A percentile compares a stretch with the other conserved stretches of the same genome.
These are phyloP conservation scores for Cosmia trapezina DNA, from an alignment of 2,888 invertebrate genomes.

Conservation along the genomic window DNA sequence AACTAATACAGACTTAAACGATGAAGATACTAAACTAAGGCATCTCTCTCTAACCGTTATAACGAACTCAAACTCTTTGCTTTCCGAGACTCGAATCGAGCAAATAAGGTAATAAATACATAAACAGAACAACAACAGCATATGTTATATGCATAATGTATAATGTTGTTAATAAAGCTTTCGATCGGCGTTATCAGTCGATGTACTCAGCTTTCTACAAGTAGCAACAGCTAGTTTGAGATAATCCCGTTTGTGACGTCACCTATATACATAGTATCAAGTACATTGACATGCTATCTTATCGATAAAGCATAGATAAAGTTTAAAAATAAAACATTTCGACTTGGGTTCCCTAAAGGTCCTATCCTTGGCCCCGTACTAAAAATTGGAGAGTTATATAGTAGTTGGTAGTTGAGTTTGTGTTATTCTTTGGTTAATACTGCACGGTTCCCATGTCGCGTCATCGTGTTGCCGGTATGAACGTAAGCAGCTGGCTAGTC, in stretches of 20 bases:
- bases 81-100: background rate
- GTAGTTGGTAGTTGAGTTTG: conserved; percentile 27
- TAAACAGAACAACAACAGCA: conserved; percentile 13
- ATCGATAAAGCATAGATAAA: conserved; percentile 30
- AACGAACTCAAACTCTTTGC: background rate
- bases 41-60: conserved; percentile 8
- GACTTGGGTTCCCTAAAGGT: conserved; percentile 43
- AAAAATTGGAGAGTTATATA: conserved; percentile 15
- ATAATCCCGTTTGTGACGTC: conserved; percentile 45
- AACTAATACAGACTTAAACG: conserved; percentile 11
- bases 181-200: conserved; percentile 32
- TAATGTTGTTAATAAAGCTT: conserved; percentile 34
- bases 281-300: conserved; percentile 40
- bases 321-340: conserved; percentile 18
- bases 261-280: conserved; percentile 18
- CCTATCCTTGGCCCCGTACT: conserved; percentile 40
- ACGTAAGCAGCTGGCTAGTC: conserved; percentile 57
- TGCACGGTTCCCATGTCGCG: conserved; percentile 48
- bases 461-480: conserved; percentile 57
- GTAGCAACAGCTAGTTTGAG: conserved; percentile 40
- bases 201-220: conserved; percentile 37
- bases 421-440: conserved; percentile 48
- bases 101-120: conserved; percentile 5
- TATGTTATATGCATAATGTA: conserved; percentile 17
- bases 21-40: background rate